These are phyloP conservation scores for Pelusios castaneus DNA, from an alignment of 2,113 vertebrate genomes.

Conservation along the genomic window DNA sequence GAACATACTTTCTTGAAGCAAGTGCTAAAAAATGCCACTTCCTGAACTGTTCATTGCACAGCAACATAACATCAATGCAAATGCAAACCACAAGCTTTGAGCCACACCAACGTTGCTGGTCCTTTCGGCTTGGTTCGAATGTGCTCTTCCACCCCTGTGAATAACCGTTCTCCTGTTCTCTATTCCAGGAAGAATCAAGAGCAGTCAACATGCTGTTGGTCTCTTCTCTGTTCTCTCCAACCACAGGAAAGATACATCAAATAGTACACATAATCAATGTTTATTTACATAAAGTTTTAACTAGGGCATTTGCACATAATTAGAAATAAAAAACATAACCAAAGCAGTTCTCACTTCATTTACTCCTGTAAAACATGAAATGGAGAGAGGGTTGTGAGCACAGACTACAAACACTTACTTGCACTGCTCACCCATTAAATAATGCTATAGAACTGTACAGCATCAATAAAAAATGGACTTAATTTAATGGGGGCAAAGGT, in stretches of 20 bases:
- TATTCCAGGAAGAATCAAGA: background rate
- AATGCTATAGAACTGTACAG: background rate
- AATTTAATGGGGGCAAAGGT: background rate
- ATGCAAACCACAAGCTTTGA: background rate
- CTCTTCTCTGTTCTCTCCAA: background rate
- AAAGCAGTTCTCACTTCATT: background rate
- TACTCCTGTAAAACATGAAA: background rate
- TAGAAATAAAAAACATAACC: background rate
- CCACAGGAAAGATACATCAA: background rate
- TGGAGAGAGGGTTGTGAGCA: background rate
- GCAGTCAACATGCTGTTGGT: background rate
- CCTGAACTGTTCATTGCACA: background rate
- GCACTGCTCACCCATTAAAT: background rate
- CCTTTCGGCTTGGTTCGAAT: background rate
- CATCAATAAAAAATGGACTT: background rate
- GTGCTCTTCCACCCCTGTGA: background rate
- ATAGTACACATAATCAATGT: background rate
- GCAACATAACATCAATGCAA: background rate
- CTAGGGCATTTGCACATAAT: background rate
- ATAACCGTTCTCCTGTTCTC: background rate
- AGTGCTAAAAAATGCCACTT: background rate
- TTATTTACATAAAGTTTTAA: background rate
- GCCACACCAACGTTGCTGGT: background rate
- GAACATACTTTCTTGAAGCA: accelerated
- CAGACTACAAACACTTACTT: background rate